phyloP scores from a whole-genome alignment of 2,888 invertebrate species.

The Caenorhabditis becei region DNA sequence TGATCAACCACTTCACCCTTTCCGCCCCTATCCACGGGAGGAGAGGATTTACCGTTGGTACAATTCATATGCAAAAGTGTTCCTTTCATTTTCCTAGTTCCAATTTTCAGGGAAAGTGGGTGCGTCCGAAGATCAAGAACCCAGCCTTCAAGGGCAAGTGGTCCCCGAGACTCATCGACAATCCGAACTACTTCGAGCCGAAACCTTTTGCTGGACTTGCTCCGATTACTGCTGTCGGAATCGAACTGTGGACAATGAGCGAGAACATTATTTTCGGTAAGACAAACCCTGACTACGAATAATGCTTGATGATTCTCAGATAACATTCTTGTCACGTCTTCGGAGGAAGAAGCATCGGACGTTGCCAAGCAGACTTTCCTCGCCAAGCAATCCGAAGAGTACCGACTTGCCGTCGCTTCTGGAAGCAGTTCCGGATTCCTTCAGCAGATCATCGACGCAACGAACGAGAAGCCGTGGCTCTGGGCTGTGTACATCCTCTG shows the following conservation, averaged over 20 bases:
- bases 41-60: constrained; percentile 52
- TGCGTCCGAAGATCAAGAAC: constrained; percentile 85
- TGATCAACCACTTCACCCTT: constrained; percentile 52
- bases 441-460: constrained; percentile 71
- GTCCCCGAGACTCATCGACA: constrained; percentile 88
- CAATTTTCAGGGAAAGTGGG: constrained; percentile 90
- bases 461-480: constrained; percentile 89
- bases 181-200: constrained; percentile 94
- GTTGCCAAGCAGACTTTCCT: constrained; percentile 91
- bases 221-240: constrained; percentile 87
- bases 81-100: no score
- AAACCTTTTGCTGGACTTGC: constrained; percentile 85
- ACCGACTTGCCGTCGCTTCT: constrained; percentile 59
- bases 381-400: constrained; percentile 86
- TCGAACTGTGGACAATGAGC: constrained; percentile 99
- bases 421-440: constrained; percentile 68
- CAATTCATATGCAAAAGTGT: constrained; percentile 1
- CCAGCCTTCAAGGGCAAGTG: constrained; percentile 85
- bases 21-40: constrained; percentile 2
- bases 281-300: no score
- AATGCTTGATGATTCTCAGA: constrained; percentile 51
- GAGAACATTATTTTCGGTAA: constrained; percentile 92
- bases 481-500: constrained; percentile 91
- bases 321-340: constrained; percentile 93
- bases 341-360: constrained; percentile 87